These are phyloP conservation scores for Gastrophysa polygoni DNA, from an alignment of 2,888 invertebrate species.

Conservation along the genomic window DNA sequence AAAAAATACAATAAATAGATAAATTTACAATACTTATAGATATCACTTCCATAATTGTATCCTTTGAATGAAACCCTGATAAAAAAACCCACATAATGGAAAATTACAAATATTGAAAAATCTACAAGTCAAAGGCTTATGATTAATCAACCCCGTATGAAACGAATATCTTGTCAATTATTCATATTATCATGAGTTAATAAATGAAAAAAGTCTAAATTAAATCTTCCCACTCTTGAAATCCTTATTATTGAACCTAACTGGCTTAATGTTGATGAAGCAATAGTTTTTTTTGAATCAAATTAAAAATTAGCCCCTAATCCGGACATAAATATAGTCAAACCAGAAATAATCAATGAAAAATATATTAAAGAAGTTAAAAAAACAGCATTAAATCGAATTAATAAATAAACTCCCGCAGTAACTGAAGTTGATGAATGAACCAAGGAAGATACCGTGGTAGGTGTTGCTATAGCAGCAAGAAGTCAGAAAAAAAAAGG, in stretches of 20 bases:
- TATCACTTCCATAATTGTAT: conserved; percentile 66
- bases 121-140: conserved; percentile 62
- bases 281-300: conserved; percentile 82
- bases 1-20: conserved; percentile 63
- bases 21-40: conserved; percentile 63
- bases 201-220: conserved; percentile 74
- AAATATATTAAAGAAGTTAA: conserved; percentile 56
- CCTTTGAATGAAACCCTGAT: conserved; percentile 67
- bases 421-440: too few relatives aligned
- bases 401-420: too few relatives aligned
- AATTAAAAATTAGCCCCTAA: conserved; percentile 71
- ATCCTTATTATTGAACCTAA: conserved; percentile 72
- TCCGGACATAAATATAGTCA: conserved; percentile 68
- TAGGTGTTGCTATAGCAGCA: conserved; percentile 28
- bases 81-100: conserved; percentile 58
- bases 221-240: conserved; percentile 57
- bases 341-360: conserved; percentile 64
- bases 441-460: too few relatives aligned
- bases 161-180: conserved; percentile 72
- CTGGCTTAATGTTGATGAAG: conserved; percentile 73
- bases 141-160: conserved; percentile 61
- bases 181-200: conserved; percentile 70
- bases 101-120: conserved; percentile 56
- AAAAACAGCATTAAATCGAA: conserved; percentile 69
- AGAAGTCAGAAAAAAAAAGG: conserved; percentile 71